These are phyloP conservation scores for Chaenodraco wilsoni DNA, from an alignment of 2,797 vertebrate genomes.

Conservation along the genomic window DNA sequence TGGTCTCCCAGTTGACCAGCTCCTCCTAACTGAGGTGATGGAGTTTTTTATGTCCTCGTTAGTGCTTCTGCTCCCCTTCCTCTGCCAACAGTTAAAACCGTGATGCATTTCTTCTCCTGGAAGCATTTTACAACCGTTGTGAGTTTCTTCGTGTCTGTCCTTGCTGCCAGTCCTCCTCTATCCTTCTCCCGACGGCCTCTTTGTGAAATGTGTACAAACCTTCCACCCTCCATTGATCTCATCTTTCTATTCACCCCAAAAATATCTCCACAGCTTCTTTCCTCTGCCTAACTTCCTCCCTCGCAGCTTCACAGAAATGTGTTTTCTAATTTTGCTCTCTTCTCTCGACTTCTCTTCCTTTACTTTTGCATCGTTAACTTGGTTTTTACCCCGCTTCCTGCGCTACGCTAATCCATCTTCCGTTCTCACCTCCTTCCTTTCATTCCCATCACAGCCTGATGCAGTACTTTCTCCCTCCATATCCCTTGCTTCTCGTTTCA, in stretches of 20 bases:
- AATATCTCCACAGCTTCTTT: conserved; percentile 35
- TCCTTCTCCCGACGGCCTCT: conserved; percentile 22
- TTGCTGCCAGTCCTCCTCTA: conserved; percentile 18
- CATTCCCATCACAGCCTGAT: conserved; percentile 19
- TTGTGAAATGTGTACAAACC: conserved; percentile 55
- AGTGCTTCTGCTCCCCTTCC: conserved; percentile 7
- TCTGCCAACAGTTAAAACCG: conserved; percentile 24
- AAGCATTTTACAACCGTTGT: conserved; percentile 32
- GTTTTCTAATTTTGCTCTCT: not conserved
- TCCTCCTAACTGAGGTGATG: conserved; percentile 38
- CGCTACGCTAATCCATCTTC: conserved; percentile 6
- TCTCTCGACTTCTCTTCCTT: not conserved
- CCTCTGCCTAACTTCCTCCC: not conserved
- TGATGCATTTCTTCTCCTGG: conserved; percentile 39
- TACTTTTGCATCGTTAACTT: not conserved
- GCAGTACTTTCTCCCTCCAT: not conserved
- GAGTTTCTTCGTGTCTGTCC: conserved; percentile 9
- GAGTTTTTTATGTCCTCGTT: conserved; percentile 36
- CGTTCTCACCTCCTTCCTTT: conserved; percentile 14
- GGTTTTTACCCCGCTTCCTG: conserved; percentile 15
- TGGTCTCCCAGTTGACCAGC: conserved; percentile 28
- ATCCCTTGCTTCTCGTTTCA: conserved; percentile 3
- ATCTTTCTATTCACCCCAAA: conserved; percentile 25
- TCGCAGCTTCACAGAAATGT: not conserved
- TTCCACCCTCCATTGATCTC: conserved; percentile 16